Base-by-base conservation (phyloP, 64 coral and sea anemone genomes). In the Porites australiensis region DNA sequence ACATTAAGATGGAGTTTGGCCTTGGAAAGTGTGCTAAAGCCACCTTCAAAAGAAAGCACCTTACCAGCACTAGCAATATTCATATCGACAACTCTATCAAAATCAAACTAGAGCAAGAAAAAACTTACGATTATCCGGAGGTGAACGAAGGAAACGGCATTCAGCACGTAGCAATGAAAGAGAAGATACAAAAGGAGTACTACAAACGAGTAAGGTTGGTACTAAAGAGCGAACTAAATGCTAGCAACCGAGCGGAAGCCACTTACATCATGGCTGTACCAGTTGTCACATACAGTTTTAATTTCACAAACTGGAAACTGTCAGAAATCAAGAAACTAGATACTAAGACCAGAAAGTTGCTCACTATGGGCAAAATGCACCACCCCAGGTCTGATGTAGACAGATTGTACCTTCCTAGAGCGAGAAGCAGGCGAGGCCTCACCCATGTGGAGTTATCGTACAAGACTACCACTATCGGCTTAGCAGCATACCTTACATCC, bases 41-140 rank as follows among this genome's bases (percentile, higher is more conserved):
- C 64, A 68, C 64, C 64, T 18, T 68, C 64, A 68, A 68, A 68
- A 68, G 64, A 12, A 18, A n/a, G 15, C 64, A 6, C 27, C 6
- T n/a, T 68, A 68, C 64, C 64, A 18, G 64, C 20, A 68, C 64
- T 68, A 68, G 64, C 64, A 68, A n/a, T 68, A 68, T 14, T 68
- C 19, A 68, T 18, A 68, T 68, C 64, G 64, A 68, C 64, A 8
- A 68, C 64, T 18, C 13, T 68, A n/a, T 68, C 64, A 68, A 21
- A 13, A 89, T 89, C 53, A 89, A 78, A 48, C 15, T 89, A 55
- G 73, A 89, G 72, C 75, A 79, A 67, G 75, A 90, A 66, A 64
- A 58, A 44, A 79, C 75, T 37, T 79, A 68, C 75, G 70, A 79
- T 13, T 83, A 21, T 64, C 58, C 64, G 62, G 79, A 0, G 62